A percentile compares a stretch with the other conserved stretches of the same genome.
These are phyloP conservation scores for Sinonovacula constricta DNA, from an alignment of 1,140 invertebrate species.

Conservation along the genomic window DNA sequence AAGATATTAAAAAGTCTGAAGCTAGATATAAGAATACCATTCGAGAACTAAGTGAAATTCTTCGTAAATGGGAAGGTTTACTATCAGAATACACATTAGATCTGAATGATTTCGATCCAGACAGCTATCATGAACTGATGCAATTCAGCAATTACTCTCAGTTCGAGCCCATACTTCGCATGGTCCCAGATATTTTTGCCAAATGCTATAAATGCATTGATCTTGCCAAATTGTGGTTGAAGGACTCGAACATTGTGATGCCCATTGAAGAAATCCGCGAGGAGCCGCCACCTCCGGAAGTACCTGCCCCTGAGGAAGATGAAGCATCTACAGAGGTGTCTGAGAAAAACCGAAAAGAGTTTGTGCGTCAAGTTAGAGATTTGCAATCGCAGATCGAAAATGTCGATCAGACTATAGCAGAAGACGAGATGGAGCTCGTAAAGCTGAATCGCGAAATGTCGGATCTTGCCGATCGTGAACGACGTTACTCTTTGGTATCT, in stretches of 20 bases:
- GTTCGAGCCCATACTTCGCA: constrained; percentile 59
- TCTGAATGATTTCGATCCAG: constrained; percentile 59
- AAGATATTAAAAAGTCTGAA: constrained; percentile 9
- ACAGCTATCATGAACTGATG: constrained; percentile 64
- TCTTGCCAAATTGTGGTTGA: constrained; percentile 66
- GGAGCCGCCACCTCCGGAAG: background rate
- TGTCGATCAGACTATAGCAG: constrained; percentile 25
- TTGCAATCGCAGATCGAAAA: constrained; percentile 22
- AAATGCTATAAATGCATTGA: constrained; percentile 68
- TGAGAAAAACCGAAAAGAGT: constrained; percentile 23
- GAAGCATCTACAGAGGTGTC: background rate
- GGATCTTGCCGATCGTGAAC: constrained; percentile 37
- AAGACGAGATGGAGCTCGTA: constrained; percentile 13
- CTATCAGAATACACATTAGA: constrained; percentile 56
- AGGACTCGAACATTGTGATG: constrained; percentile 59
- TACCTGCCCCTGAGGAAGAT: background rate
- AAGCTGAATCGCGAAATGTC: constrained; percentile 42
- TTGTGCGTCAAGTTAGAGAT: constrained; percentile 23
- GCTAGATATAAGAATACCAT: constrained; percentile 47
- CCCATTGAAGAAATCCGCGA: constrained; percentile 14
- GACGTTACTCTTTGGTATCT: constrained; percentile 33
- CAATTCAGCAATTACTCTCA: constrained; percentile 46
- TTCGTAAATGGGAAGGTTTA: constrained; percentile 59
- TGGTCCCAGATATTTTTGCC: constrained; percentile 66
- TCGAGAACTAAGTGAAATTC: constrained; percentile 42